Evolutionary conservation across 2,888 invertebrate species (phyloP).

Genomic region (Slavum lentiscoides): DNA sequence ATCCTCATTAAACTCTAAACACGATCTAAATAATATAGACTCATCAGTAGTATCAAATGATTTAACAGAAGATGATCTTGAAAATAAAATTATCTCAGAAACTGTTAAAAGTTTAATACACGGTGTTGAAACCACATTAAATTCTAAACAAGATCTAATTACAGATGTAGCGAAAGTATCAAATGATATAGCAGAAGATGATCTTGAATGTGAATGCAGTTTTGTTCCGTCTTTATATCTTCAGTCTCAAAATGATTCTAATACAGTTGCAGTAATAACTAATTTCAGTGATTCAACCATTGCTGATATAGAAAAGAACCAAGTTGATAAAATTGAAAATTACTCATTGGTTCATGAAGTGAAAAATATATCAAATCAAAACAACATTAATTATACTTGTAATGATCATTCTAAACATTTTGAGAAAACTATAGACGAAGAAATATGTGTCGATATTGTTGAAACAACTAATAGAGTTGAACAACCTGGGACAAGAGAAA

Average conservation of each 20-base stretch:
- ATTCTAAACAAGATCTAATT: too few relatives aligned
- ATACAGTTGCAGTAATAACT: neutral
- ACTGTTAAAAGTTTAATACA: too few relatives aligned
- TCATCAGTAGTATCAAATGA: too few relatives aligned
- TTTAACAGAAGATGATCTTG: neutral
- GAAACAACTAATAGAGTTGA: neutral
- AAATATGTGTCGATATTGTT: neutral
- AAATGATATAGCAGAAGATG: too few relatives aligned
- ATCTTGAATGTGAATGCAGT: neutral
- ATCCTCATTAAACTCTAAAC: too few relatives aligned
- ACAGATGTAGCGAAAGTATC: too few relatives aligned
- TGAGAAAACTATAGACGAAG: neutral
- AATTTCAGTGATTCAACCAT: neutral
- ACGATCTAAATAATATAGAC: too few relatives aligned
- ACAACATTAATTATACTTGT: neutral
- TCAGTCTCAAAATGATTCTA: neutral
- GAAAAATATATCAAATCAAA: neutral
- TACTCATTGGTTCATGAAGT: neutral
- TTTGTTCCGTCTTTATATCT: conserved; percentile 3
- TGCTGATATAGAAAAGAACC: neutral
- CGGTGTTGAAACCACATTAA: too few relatives aligned
- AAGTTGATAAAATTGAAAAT: neutral
- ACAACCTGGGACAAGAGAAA: neutral
- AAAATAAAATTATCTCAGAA: neutral
- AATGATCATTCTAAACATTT: neutral